A percentile compares a stretch with the other conserved stretches of the same genome.
Evolutionary conservation across 2,797 vertebrate species (phyloP).

Genomic region (Caiman crocodilus): DNA sequence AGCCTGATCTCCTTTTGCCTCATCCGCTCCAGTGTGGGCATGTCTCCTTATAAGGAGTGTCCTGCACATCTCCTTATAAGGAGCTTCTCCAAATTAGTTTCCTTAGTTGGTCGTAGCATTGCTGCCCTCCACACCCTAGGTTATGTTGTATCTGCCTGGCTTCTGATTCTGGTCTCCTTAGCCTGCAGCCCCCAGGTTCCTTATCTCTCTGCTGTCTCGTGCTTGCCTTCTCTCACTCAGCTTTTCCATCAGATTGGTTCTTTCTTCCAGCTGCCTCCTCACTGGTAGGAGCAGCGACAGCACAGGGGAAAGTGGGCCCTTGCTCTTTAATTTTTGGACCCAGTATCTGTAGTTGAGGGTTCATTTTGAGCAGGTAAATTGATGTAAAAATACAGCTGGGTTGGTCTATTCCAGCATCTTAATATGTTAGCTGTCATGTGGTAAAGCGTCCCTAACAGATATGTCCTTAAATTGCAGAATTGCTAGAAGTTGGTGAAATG

Average conservation of each 20-base stretch:
- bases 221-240: neutral
- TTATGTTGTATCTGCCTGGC: neutral
- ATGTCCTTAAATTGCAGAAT: neutral
- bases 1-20: no score
- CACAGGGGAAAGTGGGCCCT: neutral
- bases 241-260: neutral
- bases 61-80: no score
- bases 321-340: neutral
- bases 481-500: neutral
- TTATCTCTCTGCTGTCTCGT: rapidly evolving
- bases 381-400: neutral
- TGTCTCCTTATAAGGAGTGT: no score
- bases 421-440: neutral
- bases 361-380: neutral
- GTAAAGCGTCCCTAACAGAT: rapidly evolving
- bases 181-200: neutral
- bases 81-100: no score
- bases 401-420: neutral
- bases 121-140: no score
- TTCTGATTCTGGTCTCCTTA: neutral
- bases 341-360: neutral
- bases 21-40: no score
- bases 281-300: neutral
- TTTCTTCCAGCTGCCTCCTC: neutral
- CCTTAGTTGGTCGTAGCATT: no score